A percentile compares a stretch with the other conserved stretches of the same genome.
Conservation (phyloP, 2,113 vertebrate species). For the Terrapene triunguis region DNA sequence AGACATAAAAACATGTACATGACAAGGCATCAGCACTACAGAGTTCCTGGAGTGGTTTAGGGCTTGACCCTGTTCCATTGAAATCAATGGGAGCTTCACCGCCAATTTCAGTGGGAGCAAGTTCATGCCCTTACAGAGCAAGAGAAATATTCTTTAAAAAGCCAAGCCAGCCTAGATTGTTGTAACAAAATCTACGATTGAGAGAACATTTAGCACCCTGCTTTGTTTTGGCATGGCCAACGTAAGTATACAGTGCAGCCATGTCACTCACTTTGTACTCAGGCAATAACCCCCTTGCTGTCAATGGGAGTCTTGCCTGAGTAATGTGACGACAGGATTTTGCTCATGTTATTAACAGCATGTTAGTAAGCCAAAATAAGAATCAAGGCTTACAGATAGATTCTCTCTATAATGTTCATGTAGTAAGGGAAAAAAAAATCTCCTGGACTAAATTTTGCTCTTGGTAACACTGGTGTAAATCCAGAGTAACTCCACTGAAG, state of each 20-base stretch:
- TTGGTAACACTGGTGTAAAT: constrained; percentile 22
- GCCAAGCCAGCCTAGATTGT: constrained; percentile 18
- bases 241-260: not conserved
- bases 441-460: constrained; percentile 44
- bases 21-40: constrained; percentile 51
- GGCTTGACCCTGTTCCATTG: constrained; percentile 30
- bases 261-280: constrained; percentile 7
- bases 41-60: constrained; percentile 58
- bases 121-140: constrained; percentile 35
- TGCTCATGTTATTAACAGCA: constrained; percentile 14
- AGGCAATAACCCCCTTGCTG: constrained; percentile 4
- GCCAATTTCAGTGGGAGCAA: constrained; percentile 26
- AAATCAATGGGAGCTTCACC: not conserved
- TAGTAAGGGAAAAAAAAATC: constrained; percentile 28
- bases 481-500: constrained; percentile 49
- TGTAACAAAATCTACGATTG: not conserved
- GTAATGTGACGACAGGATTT: not conserved
- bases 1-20: not conserved
- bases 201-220: constrained; percentile 11
- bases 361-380: constrained; percentile 51
- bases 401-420: constrained; percentile 43
- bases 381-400: constrained; percentile 12
- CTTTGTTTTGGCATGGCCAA: constrained; percentile 25
- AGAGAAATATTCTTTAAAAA: constrained; percentile 31
- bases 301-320: not conserved